Conservation (phyloP, 2,888 invertebrate species). For the Lissocephala sabroskyi region DNA sequence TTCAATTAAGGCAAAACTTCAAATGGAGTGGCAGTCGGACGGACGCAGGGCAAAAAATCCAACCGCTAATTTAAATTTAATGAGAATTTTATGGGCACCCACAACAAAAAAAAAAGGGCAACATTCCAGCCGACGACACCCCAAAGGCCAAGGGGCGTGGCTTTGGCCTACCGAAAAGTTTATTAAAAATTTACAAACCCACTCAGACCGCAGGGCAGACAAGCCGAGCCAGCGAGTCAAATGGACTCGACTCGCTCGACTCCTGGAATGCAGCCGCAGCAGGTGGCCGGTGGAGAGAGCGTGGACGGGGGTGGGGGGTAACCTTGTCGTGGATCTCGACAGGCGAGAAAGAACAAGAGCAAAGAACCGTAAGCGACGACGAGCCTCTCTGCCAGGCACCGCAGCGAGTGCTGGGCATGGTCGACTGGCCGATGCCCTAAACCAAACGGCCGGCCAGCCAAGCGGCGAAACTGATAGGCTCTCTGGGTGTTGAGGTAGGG, state of each 20-base stretch:
- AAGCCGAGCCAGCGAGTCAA: conserved; percentile 38
- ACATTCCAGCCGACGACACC: too few relatives aligned
- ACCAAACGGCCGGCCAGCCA: too few relatives aligned
- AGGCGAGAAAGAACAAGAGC: too few relatives aligned
- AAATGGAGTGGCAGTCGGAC: too few relatives aligned
- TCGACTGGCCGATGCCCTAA: too few relatives aligned
- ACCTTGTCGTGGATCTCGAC: conserved; percentile 2
- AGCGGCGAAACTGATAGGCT: too few relatives aligned
- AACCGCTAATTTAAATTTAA: conserved; percentile 17
- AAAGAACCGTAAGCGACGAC: too few relatives aligned
- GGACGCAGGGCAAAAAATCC: too few relatives aligned
- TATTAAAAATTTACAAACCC: conserved; percentile 55
- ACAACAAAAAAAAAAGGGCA: conserved; percentile 29
- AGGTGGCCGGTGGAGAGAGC: conserved; percentile 39
- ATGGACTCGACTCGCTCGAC: conserved; percentile 58
- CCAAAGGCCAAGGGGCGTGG: not conserved
- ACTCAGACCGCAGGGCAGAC: conserved; percentile 28
- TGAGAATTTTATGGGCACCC: conserved; percentile 18
- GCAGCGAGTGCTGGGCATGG: too few relatives aligned
- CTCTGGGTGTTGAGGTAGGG: too few relatives aligned
- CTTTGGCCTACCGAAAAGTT: conserved; percentile 37
- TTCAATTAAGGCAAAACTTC: conserved; percentile 11
- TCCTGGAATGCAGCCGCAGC: conserved; percentile 65
- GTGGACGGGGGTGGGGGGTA: conserved; percentile 1
- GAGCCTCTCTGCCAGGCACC: too few relatives aligned